phyloP scores from a whole-genome alignment of 2,797 vertebrate genomes.

The Lithobates pipiens region DNA sequence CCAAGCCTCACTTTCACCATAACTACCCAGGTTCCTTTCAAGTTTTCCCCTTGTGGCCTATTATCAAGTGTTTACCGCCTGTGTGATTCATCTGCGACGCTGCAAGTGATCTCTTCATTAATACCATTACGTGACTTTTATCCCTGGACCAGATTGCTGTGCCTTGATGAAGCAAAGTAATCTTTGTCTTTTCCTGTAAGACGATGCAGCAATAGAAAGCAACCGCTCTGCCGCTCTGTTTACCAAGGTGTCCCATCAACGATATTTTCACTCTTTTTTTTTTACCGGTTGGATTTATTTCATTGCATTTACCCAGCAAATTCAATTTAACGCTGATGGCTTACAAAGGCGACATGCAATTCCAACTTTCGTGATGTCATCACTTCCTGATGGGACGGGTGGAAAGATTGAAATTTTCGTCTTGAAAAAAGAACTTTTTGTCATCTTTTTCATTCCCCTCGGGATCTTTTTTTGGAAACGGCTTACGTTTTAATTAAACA shows the following conservation, averaged over 20 bases:
- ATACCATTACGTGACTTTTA: constrained; percentile 30
- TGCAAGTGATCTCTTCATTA: constrained; percentile 46
- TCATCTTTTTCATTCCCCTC: background rate
- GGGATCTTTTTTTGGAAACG: constrained; percentile 16
- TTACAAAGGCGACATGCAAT: too few species aligned
- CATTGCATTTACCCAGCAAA: too few species aligned
- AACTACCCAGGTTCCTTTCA: background rate
- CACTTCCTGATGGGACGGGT: too few species aligned
- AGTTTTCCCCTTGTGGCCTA: constrained; percentile 62
- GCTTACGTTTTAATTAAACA: constrained; percentile 70
- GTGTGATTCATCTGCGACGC: constrained; percentile 52
- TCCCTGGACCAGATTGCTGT: background rate
- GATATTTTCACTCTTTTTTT: too few species aligned
- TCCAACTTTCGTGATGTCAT: too few species aligned
- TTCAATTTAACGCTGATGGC: too few species aligned
- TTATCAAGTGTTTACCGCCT: constrained; percentile 65
- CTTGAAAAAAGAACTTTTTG: background rate
- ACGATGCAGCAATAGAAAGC: background rate
- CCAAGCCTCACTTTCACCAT: constrained; percentile 61
- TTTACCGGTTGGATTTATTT: too few species aligned
- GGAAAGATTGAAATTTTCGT: background rate
- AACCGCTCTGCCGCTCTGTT: background rate
- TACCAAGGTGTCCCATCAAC: too few species aligned
- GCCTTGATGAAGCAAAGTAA: constrained; percentile 27
- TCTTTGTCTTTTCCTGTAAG: constrained; percentile 27